Percentiles rank a stretch among this genome's conserved stretches.
Conservation (phyloP, 2,888 invertebrate species). For the Cacoxenus indagator region DNA sequence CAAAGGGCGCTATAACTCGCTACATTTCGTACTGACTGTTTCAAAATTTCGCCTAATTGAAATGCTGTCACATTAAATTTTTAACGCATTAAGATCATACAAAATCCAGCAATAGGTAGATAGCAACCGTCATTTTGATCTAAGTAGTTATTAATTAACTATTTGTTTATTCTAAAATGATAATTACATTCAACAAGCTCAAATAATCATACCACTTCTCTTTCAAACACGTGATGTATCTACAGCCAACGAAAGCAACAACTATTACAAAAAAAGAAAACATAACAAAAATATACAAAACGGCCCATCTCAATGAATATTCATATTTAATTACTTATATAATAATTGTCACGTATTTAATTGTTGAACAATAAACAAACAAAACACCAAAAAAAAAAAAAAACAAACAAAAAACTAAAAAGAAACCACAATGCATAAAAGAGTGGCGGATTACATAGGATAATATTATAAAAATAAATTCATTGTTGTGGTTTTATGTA, state of each 20-base stretch:
- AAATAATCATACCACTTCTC: background rate
- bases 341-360: slow-evolving; percentile 55
- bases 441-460: slow-evolving; percentile 36
- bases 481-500: slow-evolving; percentile 43
- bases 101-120: background rate
- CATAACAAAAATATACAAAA: background rate
- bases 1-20: too few relatives aligned
- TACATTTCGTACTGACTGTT: too few relatives aligned
- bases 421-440: background rate
- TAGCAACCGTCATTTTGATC: background rate
- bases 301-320: slow-evolving; percentile 15
- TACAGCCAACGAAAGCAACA: slow-evolving; percentile 1
- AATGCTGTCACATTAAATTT: background rate
- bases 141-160: background rate
- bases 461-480: slow-evolving; percentile 40
- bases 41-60: too few relatives aligned
- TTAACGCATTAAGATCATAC: background rate
- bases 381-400: too few relatives aligned
- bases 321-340: slow-evolving; percentile 11
- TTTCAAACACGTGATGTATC: slow-evolving; percentile 8
- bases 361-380: slow-evolving; percentile 48
- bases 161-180: background rate
- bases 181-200: background rate
- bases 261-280: background rate
- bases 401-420: slow-evolving; percentile 23